Evolutionary conservation across 2,113 vertebrate species (phyloP).

Genomic region (Misgurnus mizolepis): DNA sequence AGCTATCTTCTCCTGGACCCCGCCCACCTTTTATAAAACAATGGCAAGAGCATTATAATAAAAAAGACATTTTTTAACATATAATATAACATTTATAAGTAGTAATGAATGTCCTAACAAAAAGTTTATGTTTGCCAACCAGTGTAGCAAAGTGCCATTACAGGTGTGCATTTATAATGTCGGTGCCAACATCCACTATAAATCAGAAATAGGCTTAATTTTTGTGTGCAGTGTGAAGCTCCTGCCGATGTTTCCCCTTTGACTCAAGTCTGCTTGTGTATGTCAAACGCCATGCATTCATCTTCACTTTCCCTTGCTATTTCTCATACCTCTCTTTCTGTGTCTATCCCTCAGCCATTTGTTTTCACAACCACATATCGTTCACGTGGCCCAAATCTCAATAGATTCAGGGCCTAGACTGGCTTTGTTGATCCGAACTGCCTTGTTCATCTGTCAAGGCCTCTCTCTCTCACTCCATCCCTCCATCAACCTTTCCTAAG

Average conservation of each 20-base stretch:
- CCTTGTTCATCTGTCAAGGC: constrained; percentile 36
- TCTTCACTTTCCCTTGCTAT: constrained; percentile 14
- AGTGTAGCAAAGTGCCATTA: too few species aligned
- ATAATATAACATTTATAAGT: too few species aligned
- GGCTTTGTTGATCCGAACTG: constrained; percentile 39
- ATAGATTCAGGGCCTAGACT: constrained; percentile 9
- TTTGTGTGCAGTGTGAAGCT: not conserved
- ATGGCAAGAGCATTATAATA: too few species aligned
- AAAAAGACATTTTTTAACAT: too few species aligned
- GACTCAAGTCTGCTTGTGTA: constrained; percentile 29
- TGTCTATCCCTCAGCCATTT: not conserved
- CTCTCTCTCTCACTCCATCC: constrained; percentile 18
- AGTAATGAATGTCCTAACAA: too few species aligned
- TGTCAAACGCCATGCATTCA: constrained; percentile 32
- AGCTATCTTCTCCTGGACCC: too few species aligned
- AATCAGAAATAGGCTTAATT: not conserved
- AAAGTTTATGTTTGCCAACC: too few species aligned
- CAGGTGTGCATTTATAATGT: too few species aligned
- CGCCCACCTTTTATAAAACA: too few species aligned
- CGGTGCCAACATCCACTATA: too few species aligned
- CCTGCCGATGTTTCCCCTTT: constrained; percentile 1
- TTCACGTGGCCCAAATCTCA: constrained; percentile 14
- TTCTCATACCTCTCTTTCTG: constrained; percentile 15
- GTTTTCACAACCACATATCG: not conserved
- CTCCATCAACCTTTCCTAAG: constrained; percentile 40